Percentiles rank a stretch among this genome's conserved stretches.
Evolutionary conservation across 2,113 vertebrate genomes (phyloP).

Genomic region (Varanus salvator): DNA sequence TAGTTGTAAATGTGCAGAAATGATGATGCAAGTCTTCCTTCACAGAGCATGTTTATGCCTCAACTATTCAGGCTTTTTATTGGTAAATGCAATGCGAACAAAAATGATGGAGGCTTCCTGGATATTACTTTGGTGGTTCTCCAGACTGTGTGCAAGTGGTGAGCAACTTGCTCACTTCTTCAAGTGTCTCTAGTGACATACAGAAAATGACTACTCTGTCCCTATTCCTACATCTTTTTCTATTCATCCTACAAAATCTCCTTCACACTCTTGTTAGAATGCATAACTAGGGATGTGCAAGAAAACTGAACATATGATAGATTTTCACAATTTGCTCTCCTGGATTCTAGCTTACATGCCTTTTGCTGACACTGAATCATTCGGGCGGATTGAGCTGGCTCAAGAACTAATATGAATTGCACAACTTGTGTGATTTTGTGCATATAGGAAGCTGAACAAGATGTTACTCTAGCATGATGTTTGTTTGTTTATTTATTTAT

Average conservation of each 20-base stretch:
- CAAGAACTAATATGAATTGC: too few relatives aligned
- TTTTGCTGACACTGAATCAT: too few relatives aligned
- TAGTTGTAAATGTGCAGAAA: conserved; percentile 24
- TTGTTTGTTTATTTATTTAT: too few relatives aligned
- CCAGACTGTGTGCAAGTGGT: neutral
- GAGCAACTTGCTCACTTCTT: neutral
- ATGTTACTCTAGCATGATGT: too few relatives aligned
- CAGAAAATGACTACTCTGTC: neutral
- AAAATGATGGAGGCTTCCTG: neutral
- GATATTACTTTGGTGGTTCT: neutral
- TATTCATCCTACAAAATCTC: neutral
- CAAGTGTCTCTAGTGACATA: neutral
- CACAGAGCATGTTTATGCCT: neutral
- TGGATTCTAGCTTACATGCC: too few relatives aligned
- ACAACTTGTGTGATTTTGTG: too few relatives aligned
- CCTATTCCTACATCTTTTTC: neutral
- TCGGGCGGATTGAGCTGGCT: too few relatives aligned
- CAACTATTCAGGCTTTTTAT: neutral
- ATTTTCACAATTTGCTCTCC: too few relatives aligned
- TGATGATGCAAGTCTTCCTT: neutral
- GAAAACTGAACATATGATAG: too few relatives aligned
- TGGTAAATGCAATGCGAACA: neutral
- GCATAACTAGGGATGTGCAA: neutral
- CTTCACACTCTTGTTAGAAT: neutral
- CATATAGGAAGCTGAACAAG: too few relatives aligned